Base-by-base conservation (phyloP, 2,113 vertebrate species). In the Peucedramus taeniatus region DNA sequence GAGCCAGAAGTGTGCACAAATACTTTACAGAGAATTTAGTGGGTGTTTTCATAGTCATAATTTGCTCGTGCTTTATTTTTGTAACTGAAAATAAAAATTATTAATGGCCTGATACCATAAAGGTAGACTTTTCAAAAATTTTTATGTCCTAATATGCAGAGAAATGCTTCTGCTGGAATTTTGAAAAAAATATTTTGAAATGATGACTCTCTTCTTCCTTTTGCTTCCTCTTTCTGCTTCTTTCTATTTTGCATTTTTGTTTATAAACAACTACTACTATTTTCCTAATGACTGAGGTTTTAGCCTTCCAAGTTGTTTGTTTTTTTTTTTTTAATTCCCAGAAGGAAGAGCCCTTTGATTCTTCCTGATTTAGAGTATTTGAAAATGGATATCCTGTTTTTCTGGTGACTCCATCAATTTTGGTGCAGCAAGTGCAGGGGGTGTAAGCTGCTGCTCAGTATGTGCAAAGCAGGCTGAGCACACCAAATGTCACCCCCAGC, bases 161-260 rank as follows among this genome's bases (percentile, higher is more conserved):
- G 20, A 81, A 81, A 78, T 20, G 5, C 6, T 37, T 72, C 13
- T 68, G 28, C 19, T 59, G 23, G 5, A 64, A 72, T 57, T 74
- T 35, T 54, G 33, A 50, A 31, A 24, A 37, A 45, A 64, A 26
- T 4, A 0, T 37, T 68, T 61, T 14, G 11, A 54, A 75, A n/a
- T 15, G 0, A 39, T 27, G 0, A 40, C 5, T 49, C 20, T 26
- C 4, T 15, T 66, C 26, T 53, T 47, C 8, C 7, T 39, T 50
- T 42, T 23, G 3, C 24, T 64, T 66, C 21, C 20, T 13, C 18
- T 39, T 54, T 30, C 14, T 37, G 9, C 22, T 50, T 26, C 8
- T 37, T 37, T 26, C 4, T 71, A 16, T 13, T 35, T 70, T 7
- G 45, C 30, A 31, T 40, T 68, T 37, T 23, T 53, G 31, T 3